phyloP scores from a whole-genome alignment of 2,888 invertebrate genomes.

The Acanthosoma haemorrhoidale region DNA sequence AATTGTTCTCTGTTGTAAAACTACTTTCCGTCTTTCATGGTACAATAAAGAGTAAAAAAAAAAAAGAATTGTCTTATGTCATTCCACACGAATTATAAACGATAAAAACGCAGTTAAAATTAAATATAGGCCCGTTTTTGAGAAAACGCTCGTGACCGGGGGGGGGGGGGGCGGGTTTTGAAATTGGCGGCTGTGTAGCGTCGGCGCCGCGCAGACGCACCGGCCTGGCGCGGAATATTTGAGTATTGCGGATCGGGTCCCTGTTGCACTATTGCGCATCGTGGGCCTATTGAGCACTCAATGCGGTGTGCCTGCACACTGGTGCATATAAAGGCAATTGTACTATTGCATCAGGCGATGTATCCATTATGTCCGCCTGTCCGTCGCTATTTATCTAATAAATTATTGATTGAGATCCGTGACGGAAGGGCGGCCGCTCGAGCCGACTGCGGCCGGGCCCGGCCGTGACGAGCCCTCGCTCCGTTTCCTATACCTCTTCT shows the following conservation, averaged over 20 bases:
- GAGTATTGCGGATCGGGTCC: constrained; percentile 1
- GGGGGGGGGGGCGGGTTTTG: background rate
- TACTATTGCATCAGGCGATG: too few relatives aligned
- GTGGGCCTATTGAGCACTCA: background rate
- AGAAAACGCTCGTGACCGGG: too few relatives aligned
- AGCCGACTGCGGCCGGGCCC: constrained; percentile 28
- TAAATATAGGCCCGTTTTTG: too few relatives aligned
- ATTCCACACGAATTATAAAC: too few relatives aligned
- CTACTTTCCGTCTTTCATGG: too few relatives aligned
- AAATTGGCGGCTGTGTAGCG: background rate
- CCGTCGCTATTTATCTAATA: constrained; percentile 4
- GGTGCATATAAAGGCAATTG: too few relatives aligned
- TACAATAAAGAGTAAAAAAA: too few relatives aligned
- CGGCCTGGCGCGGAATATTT: constrained; percentile 6
- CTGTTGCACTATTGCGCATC: constrained; percentile 5
- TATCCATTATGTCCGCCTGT: background rate
- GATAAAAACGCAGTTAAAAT: too few relatives aligned
- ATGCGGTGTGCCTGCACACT: too few relatives aligned
- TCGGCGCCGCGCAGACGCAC: background rate
- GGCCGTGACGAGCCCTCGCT: constrained; percentile 21
- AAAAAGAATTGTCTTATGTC: too few relatives aligned
- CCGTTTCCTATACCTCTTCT: background rate
- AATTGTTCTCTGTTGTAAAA: too few relatives aligned
- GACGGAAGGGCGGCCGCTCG: background rate
- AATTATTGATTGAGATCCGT: constrained; percentile 21